Conservation (phyloP, 1,140 invertebrate species). For the Grapholita molesta region DNA sequence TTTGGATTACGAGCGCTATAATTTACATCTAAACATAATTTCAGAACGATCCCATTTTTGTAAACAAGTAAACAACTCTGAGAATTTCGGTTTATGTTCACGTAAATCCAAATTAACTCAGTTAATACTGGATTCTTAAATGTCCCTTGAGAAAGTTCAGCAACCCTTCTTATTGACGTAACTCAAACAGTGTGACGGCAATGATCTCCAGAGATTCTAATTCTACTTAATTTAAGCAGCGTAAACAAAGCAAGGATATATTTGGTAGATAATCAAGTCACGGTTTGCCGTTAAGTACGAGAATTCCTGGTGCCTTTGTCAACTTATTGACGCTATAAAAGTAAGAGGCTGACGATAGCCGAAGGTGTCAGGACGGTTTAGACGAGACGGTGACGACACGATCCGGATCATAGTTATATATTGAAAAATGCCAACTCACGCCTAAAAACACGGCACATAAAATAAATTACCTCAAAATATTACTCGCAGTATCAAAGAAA, state of each 20-base stretch:
- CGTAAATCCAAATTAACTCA: neutral
- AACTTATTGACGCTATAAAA: conserved; percentile 53
- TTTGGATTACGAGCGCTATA: no score
- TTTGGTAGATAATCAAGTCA: conserved; percentile 31
- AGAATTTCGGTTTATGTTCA: neutral
- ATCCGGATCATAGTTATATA: neutral
- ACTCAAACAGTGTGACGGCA: conserved; percentile 9
- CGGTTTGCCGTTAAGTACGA: conserved; percentile 29
- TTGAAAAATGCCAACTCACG: no score
- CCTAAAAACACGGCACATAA: no score
- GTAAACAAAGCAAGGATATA: conserved; percentile 21
- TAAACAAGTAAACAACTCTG: neutral
- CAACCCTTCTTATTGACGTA: conserved; percentile 15
- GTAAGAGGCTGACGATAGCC: conserved; percentile 37
- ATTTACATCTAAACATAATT: neutral
- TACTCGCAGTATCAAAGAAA: no score
- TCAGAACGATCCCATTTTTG: neutral
- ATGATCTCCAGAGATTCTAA: conserved; percentile 15
- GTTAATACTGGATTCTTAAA: conserved; percentile 11
- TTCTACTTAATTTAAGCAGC: conserved; percentile 11
- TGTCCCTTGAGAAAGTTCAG: conserved; percentile 8
- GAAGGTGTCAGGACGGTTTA: conserved; percentile 15
- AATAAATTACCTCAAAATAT: no score
- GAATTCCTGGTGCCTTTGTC: conserved; percentile 34
- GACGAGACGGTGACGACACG: neutral